Conservation (phyloP, 1,140 invertebrate genomes). For the Rhynchophorus ferrugineus region DNA sequence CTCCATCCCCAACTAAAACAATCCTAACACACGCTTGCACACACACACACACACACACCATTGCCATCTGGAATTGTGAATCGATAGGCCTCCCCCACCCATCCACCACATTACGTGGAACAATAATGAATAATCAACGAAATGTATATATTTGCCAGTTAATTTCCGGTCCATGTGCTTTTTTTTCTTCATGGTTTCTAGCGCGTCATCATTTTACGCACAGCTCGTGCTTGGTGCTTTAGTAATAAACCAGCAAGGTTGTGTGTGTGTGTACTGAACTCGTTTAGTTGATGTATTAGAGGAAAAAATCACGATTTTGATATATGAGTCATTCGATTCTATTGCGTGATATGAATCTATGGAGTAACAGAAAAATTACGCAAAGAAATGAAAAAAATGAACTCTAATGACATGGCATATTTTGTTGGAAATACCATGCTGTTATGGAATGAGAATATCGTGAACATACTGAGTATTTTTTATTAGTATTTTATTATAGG, state of each 20-base stretch:
- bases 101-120: too few relatives aligned
- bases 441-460: background rate
- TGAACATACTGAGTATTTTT: too few relatives aligned
- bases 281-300: background rate
- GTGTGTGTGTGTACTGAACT: background rate
- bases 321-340: background rate
- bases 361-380: background rate
- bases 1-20: too few relatives aligned
- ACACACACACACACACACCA: too few relatives aligned
- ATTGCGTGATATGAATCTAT: background rate
- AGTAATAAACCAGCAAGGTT: background rate
- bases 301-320: background rate
- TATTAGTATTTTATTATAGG: background rate
- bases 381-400: background rate
- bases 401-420: background rate
- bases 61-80: too few relatives aligned
- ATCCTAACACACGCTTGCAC: too few relatives aligned
- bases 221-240: background rate
- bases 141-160: too few relatives aligned
- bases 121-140: too few relatives aligned
- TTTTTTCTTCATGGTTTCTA: too few relatives aligned
- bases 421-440: background rate
- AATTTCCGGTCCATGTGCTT: too few relatives aligned
- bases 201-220: too few relatives aligned
- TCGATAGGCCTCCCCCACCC: too few relatives aligned